Evolutionary conservation across 2,888 invertebrate species (phyloP), one percentile per base, ranked within the genome.

Genomic region (Hyppa rectilinea): DNA sequence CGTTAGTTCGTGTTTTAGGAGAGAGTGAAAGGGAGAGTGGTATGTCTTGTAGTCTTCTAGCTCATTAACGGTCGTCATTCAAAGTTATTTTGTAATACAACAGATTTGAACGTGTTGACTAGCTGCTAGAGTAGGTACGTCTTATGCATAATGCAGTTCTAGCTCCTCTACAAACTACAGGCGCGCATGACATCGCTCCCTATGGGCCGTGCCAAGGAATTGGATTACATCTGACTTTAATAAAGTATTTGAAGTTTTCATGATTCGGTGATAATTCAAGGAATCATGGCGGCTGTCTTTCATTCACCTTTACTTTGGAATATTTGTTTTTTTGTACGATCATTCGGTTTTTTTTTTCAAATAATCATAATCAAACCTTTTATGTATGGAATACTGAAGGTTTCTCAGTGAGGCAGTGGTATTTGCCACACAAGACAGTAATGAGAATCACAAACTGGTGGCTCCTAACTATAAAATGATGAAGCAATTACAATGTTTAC

Each of bases 71-170:
- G 65, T 75, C 75, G 78, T 81, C 80, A 80, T 80, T 80, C 75
- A 78, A 71, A 84, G 71, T 75, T 79, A 83, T 84, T 84, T 81
- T 75, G 75, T 80, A 78, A 80, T 80, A 80, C 61, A 75, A 82
- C 68, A 76, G 72, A 74, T 75, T 74, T 78, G 68, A 76, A 72
- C 60, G 69, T 79, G 74, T 79, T 75, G 72, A 80, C 67, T 72
- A 75, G 75, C 50, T 76, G 55, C 34, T 74, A 63, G 68, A 38
- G 47, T 52, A 71, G 61, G 63, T 53, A 66, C 67, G 61, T 52
- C 69, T 68, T 82, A 75, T 77, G 77, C 75, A 77, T 77, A 80
- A 75, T 71, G 71, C 43, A 64, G 47, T 73, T 71, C 62, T 58
- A 60, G 49, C 43, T 50, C 29, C 52, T 62, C 17, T n/a, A 47